Conservation (phyloP, 2,113 vertebrate species). For the Brachirus orientalis region DNA sequence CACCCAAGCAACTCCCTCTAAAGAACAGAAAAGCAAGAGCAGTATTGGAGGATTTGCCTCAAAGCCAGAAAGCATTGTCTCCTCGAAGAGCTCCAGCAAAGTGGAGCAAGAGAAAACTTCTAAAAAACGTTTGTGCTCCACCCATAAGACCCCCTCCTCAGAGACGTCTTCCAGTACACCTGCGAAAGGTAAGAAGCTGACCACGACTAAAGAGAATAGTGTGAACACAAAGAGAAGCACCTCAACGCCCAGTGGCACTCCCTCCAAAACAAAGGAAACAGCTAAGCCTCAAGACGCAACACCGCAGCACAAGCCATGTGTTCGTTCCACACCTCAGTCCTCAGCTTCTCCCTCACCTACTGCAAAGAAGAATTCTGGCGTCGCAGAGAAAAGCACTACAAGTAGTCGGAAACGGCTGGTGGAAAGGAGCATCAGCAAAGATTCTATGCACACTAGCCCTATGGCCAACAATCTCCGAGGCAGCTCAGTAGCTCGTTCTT, state of each 20-base stretch:
- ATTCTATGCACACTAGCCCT: constrained; percentile 88
- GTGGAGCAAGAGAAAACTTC: constrained; percentile 84
- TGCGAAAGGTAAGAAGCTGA: constrained; percentile 80
- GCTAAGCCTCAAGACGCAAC: constrained; percentile 73
- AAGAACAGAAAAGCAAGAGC: constrained; percentile 85
- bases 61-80: constrained; percentile 78
- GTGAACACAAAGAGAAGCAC: constrained; percentile 81
- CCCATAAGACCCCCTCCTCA: constrained; percentile 78
- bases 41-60: constrained; percentile 71
- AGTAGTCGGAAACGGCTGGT: constrained; percentile 84
- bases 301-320: constrained; percentile 82
- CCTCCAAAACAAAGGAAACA: constrained; percentile 82
- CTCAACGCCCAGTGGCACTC: constrained; percentile 80
- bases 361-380: constrained; percentile 76
- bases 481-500: constrained; percentile 69
- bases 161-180: constrained; percentile 81
- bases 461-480: constrained; percentile 82
- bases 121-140: constrained; percentile 86
- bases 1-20: constrained; percentile 84
- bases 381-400: constrained; percentile 69
- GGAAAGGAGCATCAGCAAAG: constrained; percentile 88
- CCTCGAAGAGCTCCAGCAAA: constrained; percentile 79
- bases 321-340: constrained; percentile 76
- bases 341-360: constrained; percentile 81
- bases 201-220: constrained; percentile 79